Percentiles rank a stretch among this genome's conserved stretches.
phyloP scores from a whole-genome alignment of 2,888 invertebrate species.

The Thereva unica region DNA sequence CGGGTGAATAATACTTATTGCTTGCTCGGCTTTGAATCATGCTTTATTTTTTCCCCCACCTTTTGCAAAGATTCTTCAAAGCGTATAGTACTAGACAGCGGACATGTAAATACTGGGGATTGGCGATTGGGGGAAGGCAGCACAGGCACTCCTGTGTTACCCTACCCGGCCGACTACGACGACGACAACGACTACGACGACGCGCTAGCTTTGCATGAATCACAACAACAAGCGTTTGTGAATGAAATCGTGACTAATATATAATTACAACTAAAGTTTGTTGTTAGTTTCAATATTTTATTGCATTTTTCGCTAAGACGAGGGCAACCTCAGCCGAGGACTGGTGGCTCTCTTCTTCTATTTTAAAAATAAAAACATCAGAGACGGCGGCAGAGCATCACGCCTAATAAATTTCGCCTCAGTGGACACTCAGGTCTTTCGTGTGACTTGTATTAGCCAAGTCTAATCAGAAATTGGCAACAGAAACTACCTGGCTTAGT shows the following conservation, averaged over 20 bases:
- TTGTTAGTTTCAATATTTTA: slow-evolving; percentile 26
- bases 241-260: slow-evolving; percentile 34
- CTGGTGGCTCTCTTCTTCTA: slow-evolving; percentile 8
- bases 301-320: slow-evolving; percentile 13
- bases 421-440: slow-evolving; percentile 21
- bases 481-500: slow-evolving; percentile 32
- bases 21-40: no score
- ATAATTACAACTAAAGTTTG: slow-evolving; percentile 30
- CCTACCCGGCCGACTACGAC: no score
- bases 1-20: no score
- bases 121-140: no score
- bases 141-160: no score
- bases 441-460: slow-evolving; percentile 28
- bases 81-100: no score
- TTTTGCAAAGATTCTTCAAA: no score
- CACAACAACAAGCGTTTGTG: slow-evolving; percentile 23
- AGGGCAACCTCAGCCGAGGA: slow-evolving; percentile 7
- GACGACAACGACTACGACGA: no score
- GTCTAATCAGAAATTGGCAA: slow-evolving; percentile 37
- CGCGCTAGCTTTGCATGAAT: slow-evolving; percentile 16
- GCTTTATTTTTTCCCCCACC: no score
- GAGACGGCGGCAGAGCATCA: slow-evolving; percentile 25
- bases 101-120: no score
- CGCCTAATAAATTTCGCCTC: slow-evolving; percentile 32
- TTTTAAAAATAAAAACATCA: slow-evolving; percentile 30